phyloP scores from a whole-genome alignment of 2,797 vertebrate genomes.

The Xenops minutus region DNA sequence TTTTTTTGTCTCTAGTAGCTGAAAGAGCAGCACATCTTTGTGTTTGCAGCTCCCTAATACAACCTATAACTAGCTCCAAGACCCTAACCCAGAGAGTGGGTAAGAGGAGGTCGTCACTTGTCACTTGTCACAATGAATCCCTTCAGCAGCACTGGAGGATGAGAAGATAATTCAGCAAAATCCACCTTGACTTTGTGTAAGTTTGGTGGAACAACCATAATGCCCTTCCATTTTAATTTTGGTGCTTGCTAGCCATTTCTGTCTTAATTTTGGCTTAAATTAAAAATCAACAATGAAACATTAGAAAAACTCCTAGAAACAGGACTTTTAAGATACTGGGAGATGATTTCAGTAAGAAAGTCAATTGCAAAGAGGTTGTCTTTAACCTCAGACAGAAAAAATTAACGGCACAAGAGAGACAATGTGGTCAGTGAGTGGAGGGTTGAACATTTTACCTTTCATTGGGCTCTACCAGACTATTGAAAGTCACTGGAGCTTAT shows the following conservation, averaged over 20 bases:
- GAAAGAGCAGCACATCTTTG: constrained; percentile 17
- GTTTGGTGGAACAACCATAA: neutral
- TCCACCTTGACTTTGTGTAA: neutral
- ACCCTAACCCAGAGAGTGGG: neutral
- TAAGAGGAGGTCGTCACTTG: neutral
- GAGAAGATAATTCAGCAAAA: neutral
- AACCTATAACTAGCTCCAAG: neutral
- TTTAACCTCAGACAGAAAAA: neutral
- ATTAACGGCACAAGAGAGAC: neutral
- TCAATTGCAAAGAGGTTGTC: neutral
- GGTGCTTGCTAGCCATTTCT: neutral
- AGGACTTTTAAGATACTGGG: neutral
- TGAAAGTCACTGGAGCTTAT: neutral
- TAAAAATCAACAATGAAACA: neutral
- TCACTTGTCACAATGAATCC: neutral
- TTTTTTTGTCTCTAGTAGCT: neutral
- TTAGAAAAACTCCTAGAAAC: neutral
- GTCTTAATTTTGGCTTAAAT: neutral
- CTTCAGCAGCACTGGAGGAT: neutral
- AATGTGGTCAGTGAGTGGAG: neutral
- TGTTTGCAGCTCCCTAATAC: constrained; percentile 2
- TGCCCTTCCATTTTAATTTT: neutral
- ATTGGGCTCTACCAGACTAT: neutral
- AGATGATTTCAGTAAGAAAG: neutral
- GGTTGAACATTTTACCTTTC: neutral